phyloP scores from a whole-genome alignment of 64 coral and sea anemone genomes.

The Exaiptasia diaphana region DNA sequence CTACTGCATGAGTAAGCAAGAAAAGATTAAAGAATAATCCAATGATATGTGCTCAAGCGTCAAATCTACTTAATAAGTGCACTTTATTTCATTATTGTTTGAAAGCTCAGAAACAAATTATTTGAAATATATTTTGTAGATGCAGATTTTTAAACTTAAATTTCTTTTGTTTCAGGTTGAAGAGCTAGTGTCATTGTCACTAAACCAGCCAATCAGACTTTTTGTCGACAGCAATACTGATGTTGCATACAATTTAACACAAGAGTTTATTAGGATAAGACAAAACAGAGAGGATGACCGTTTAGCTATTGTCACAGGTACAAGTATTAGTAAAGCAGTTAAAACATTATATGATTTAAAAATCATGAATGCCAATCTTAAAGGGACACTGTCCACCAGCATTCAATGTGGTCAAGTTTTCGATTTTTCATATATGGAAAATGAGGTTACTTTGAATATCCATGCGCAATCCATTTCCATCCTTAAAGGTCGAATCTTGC shows the following conservation, averaged over 20 bases:
- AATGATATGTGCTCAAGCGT: no score
- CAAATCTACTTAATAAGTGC: no score
- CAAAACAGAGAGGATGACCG: conserved; percentile 79
- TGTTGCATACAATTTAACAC: conserved; percentile 85
- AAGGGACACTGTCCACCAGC: no score
- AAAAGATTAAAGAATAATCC: no score
- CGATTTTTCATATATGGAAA: no score
- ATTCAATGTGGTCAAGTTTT: no score
- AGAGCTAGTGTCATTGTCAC: conserved; percentile 66
- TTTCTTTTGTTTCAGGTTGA: conserved; percentile 61
- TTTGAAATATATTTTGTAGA: background rate
- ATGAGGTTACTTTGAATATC: no score
- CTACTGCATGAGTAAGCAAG: no score
- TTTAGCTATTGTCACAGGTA: conserved; percentile 83
- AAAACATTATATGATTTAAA: background rate
- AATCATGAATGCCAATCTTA: no score
- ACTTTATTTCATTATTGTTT: no score
- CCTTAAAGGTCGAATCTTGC: no score
- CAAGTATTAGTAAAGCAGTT: background rate
- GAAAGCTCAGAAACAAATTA: background rate
- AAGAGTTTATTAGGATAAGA: conserved; percentile 93
- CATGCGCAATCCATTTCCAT: no score
- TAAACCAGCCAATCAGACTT: conserved; percentile 80
- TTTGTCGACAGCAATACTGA: conserved; percentile 97
- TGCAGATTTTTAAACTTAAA: background rate